Conservation (phyloP, 53 echinoderm and acorn worm genomes). For the Hippasteria phrygiana region DNA sequence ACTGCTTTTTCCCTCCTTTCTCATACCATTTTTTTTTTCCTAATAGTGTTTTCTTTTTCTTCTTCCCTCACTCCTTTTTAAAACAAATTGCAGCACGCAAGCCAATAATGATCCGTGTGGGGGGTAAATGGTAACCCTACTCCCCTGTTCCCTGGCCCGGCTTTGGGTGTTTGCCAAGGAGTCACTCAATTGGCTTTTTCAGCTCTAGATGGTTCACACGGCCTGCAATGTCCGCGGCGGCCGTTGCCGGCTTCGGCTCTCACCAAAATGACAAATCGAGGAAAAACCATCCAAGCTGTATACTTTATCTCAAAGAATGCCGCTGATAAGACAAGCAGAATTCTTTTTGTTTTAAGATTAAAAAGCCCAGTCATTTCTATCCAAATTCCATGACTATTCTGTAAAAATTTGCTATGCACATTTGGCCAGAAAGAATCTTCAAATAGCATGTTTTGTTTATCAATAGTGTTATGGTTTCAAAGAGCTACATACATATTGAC, state of each 20-base stretch:
- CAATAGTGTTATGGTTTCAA: no score
- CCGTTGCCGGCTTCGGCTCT: not conserved
- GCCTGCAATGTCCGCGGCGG: not conserved
- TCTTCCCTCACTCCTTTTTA: constrained; percentile 1
- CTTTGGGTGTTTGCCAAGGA: constrained; percentile 36
- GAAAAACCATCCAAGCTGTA: not conserved
- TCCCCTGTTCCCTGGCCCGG: not conserved
- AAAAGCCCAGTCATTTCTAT: no score
- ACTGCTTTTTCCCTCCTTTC: not conserved
- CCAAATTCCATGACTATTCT: no score
- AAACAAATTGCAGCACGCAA: constrained; percentile 48
- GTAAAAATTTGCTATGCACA: no score
- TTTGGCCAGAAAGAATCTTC: no score
- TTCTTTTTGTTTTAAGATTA: no score
- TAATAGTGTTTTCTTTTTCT: not conserved
- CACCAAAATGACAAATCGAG: not conserved
- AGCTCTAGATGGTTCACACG: not conserved
- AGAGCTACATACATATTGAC: no score
- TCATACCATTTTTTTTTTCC: not conserved
- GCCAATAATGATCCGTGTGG: constrained; percentile 41
- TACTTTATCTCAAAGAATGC: no score
- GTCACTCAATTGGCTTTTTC: not conserved
- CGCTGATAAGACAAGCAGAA: no score
- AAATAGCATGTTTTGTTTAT: no score
- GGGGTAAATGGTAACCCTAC: constrained; percentile 51